Evolutionary conservation across 2,888 invertebrate species (phyloP), one percentile per base, ranked within the genome.

Genomic region (Diabrotica balteata): DNA sequence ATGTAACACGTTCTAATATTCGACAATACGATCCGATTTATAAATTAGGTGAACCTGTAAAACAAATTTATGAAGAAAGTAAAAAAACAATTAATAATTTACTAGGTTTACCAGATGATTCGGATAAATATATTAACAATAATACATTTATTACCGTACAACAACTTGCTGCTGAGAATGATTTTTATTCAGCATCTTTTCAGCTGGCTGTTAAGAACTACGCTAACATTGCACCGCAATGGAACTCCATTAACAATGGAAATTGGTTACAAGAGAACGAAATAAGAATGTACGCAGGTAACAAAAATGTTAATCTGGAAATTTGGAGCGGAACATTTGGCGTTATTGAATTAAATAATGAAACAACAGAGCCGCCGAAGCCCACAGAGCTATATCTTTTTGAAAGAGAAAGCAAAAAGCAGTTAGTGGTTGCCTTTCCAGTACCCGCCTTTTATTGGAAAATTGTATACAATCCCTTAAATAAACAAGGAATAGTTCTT

Each of bases 371-470:
- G 2, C 17, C 17, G 1, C 17, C 17, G 17, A 17, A 17, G 22
- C 8, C 17, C 17, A 22, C 8, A 22, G 8, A 8, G 4, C 43
- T 54, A 43, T 54, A 54, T 54, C 43, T 54, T 43, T 42, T 11
- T 42, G 17, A 11, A 5, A 11, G 11, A 8, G 17, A 17, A 17
- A 2, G 0, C 17, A 7, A 9, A 9, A 10, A 5, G 3, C n/a
- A 54, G 8, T 8, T 43, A 8, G 42, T 11, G 10, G 7, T n/a
- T 6, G 11, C 9, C 3, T 43, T 88, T 61, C 88, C 88, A 0
- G 86, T 88, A 9, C 89, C 89, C 1, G 84, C 83, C 73, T 65
- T 87, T 10, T 87, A 84, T 69, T 90, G 88, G 86, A 89, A 89
- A 75, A 86, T 90, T 4, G 85, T 87, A 0, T 87, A 88, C 75